phyloP scores from a whole-genome alignment of 2,888 invertebrate species.

The Auanema sp. region DNA sequence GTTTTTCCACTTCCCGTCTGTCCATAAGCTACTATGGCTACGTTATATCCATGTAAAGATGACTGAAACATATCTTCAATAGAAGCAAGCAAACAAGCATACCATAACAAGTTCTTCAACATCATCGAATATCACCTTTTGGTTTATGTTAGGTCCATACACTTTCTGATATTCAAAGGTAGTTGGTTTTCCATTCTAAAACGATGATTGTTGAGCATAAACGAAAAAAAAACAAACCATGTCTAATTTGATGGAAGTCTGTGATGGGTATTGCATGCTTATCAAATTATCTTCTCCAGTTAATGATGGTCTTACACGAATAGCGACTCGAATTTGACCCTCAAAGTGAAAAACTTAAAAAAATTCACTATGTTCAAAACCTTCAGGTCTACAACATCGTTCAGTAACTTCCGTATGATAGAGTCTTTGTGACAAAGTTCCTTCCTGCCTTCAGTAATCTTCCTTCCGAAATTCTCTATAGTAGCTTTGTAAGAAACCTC shows the following conservation, averaged over 20 bases:
- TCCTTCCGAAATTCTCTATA: too few relatives aligned
- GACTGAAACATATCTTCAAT: conserved; percentile 19
- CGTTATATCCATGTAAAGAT: conserved; percentile 49
- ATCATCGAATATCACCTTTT: conserved; percentile 29
- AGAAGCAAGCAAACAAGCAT: too few relatives aligned
- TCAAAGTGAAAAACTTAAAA: conserved; percentile 7
- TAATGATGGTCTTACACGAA: conserved; percentile 37
- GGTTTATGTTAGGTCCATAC: conserved; percentile 31
- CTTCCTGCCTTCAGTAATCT: too few relatives aligned
- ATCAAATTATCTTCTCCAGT: conserved; percentile 15
- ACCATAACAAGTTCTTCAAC: conserved; percentile 30
- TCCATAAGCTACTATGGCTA: conserved; percentile 46
- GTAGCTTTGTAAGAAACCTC: too few relatives aligned
- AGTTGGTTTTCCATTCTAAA: conserved; percentile 10
- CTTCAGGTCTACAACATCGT: conserved; percentile 39
- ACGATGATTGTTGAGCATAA: too few relatives aligned
- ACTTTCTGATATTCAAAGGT: conserved; percentile 37
- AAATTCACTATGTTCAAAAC: too few relatives aligned
- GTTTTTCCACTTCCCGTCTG: conserved; percentile 55
- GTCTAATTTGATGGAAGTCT: conserved; percentile 21
- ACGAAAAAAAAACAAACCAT: too few relatives aligned
- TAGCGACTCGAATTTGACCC: conserved; percentile 44
- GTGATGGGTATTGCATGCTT: conserved; percentile 25
- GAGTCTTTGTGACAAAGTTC: conserved; percentile 5
- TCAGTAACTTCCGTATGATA: conserved; percentile 30